phyloP scores from a whole-genome alignment of 2,113 vertebrate species.

The Carassius auratus region DNA sequence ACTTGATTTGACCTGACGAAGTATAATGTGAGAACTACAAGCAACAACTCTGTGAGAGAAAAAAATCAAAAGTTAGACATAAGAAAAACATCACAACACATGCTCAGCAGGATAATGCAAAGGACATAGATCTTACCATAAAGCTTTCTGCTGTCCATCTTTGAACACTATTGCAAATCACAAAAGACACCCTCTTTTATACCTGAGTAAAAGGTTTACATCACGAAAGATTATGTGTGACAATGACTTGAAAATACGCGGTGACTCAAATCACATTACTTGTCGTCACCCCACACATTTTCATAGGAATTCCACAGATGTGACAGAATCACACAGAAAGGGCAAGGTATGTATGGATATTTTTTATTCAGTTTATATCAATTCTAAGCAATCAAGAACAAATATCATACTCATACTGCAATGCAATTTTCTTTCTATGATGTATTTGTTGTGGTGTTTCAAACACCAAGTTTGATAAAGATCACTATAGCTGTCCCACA shows the following conservation, averaged over 20 bases:
- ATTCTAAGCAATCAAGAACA: no score
- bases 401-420: no score
- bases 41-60: constrained; percentile 20
- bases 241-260: background rate
- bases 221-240: background rate
- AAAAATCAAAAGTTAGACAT: background rate
- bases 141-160: constrained; percentile 34
- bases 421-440: no score
- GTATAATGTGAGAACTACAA: constrained; percentile 1
- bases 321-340: background rate
- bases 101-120: background rate
- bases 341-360: no score
- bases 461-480: background rate
- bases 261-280: constrained; percentile 42
- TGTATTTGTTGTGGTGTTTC: background rate
- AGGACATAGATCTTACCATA: constrained; percentile 36
- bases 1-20: background rate
- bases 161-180: constrained; percentile 1
- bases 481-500: background rate
- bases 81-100: background rate
- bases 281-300: constrained; percentile 17
- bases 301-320: background rate
- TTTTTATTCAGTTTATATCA: background rate
- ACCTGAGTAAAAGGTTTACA: background rate
- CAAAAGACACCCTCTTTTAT: constrained; percentile 37